Conservation (phyloP, 1,140 invertebrate species). For the Gryllus bimaculatus region DNA sequence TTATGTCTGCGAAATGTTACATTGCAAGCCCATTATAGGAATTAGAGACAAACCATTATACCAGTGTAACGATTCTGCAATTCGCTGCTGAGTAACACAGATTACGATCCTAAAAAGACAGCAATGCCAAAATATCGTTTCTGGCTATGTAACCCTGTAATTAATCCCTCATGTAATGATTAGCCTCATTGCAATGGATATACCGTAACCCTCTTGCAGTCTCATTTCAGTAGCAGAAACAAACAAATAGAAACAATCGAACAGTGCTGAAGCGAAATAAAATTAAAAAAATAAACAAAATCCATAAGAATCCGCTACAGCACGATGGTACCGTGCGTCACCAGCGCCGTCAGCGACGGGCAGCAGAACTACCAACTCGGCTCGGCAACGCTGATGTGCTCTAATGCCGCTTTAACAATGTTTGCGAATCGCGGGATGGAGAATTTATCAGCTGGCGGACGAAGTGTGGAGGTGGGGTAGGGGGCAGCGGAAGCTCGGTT, state of each 20-base stretch:
- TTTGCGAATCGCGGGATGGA: neutral
- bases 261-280: too few species aligned
- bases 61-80: neutral
- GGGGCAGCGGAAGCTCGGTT: neutral
- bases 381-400: neutral
- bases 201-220: too few species aligned
- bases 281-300: too few species aligned
- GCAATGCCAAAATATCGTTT: too few species aligned
- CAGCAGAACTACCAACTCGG: neutral
- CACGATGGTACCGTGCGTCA: neutral
- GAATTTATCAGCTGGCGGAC: neutral
- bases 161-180: too few species aligned
- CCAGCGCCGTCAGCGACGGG: neutral
- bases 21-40: neutral
- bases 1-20: too few species aligned
- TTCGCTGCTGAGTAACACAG: too few species aligned
- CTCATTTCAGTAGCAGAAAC: too few species aligned
- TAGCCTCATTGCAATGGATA: too few species aligned
- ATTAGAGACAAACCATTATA: neutral
- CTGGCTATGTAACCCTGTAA: too few species aligned
- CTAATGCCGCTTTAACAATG: constrained; percentile 1
- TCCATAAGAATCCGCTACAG: neutral
- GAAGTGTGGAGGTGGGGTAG: neutral
- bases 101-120: too few species aligned
- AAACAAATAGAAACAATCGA: too few species aligned